phyloP scores from a whole-genome alignment of 2,113 vertebrate species.

The Dicentrarchus labrax region DNA sequence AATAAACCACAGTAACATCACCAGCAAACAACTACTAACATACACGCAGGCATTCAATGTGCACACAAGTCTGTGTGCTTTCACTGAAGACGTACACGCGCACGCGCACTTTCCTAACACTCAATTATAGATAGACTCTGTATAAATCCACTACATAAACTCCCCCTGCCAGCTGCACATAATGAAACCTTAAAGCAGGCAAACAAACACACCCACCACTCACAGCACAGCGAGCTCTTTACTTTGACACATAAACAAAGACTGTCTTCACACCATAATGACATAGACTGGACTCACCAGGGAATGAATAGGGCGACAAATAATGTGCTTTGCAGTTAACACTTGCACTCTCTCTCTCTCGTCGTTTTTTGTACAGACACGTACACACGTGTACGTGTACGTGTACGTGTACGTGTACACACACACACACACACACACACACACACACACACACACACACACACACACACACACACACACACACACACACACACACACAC shows the following conservation, averaged over 20 bases:
- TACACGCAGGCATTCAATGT: constrained; percentile 18
- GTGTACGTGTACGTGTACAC: no score
- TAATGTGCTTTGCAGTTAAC: constrained; percentile 38
- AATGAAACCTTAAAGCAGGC: constrained; percentile 66
- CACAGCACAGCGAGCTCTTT: constrained; percentile 53
- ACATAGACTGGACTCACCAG: constrained; percentile 40
- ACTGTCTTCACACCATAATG: constrained; percentile 60
- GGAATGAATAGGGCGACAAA: constrained; percentile 55
- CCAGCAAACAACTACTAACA: constrained; percentile 11
- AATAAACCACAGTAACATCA: constrained; percentile 23
- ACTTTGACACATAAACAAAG: constrained; percentile 70
- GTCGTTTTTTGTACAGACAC: constrained; percentile 7
- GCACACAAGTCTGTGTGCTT: constrained; percentile 13
- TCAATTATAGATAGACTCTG: constrained; percentile 26
- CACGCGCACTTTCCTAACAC: constrained; percentile 13
- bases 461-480: no score
- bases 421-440: neutral
- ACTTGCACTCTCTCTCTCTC: constrained; percentile 1
- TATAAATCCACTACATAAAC: constrained; percentile 32
- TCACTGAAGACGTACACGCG: constrained; percentile 11
- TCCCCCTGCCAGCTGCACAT: constrained; percentile 62
- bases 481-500: neutral
- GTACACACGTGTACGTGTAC: no score
- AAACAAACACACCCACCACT: constrained; percentile 68
- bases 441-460: no score